Conservation (phyloP, 2,888 invertebrate genomes). For the Eristalis tenax region DNA sequence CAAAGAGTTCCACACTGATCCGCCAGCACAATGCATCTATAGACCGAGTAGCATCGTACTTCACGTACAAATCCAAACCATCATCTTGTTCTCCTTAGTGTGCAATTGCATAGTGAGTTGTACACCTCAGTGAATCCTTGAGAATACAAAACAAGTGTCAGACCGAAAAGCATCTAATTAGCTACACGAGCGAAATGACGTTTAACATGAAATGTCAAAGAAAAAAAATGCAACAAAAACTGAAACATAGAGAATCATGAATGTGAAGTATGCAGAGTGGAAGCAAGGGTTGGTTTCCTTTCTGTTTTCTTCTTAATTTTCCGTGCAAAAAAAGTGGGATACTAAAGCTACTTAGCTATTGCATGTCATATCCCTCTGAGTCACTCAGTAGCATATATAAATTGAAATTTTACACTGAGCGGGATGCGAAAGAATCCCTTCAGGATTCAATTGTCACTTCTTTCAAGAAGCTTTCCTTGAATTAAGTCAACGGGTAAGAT, state of each 20-base stretch:
- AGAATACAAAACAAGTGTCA: constrained; percentile 65
- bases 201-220: constrained; percentile 58
- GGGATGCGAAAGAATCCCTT: constrained; percentile 36
- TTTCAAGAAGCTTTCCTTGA: constrained; percentile 67
- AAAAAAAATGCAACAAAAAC: constrained; percentile 14
- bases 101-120: constrained; percentile 39
- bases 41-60: neutral
- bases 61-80: constrained; percentile 20
- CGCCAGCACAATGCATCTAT: neutral
- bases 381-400: constrained; percentile 43
- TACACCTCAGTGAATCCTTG: constrained; percentile 53
- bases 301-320: constrained; percentile 36
- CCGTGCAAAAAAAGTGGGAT: constrained; percentile 37
- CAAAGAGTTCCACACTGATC: neutral
- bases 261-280: constrained; percentile 5
- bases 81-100: constrained; percentile 29
- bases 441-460: constrained; percentile 65
- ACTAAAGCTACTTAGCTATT: constrained; percentile 54
- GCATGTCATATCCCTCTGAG: constrained; percentile 52
- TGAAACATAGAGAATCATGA: constrained; percentile 19
- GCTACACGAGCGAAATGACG: constrained; percentile 65
- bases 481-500: constrained; percentile 33
- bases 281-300: neutral
- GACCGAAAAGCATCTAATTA: constrained; percentile 65
- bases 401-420: neutral